These are phyloP conservation scores for Epizoanthus stellaris DNA, from an alignment of 92 coral and sea anemone genomes.

Conservation along the genomic window DNA sequence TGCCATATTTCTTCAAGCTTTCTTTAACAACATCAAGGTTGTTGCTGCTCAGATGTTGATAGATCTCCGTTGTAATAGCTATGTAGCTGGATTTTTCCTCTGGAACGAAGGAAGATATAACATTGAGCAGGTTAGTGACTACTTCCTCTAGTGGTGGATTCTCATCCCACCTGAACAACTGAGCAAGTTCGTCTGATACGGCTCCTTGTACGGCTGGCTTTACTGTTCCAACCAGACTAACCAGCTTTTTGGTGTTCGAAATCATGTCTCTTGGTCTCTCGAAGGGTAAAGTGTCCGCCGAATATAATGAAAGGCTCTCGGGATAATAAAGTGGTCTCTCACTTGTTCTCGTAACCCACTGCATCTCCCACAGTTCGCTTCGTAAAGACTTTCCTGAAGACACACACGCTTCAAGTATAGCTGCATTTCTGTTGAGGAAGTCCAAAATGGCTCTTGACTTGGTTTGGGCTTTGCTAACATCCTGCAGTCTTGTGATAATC, in stretches of 20 bases:
- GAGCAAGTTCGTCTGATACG: slow-evolving; percentile 35
- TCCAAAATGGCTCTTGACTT: slow-evolving; percentile 52
- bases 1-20: slow-evolving; percentile 9
- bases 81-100: slow-evolving; percentile 69
- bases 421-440: slow-evolving; percentile 29
- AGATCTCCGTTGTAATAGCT: slow-evolving; percentile 53
- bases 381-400: slow-evolving; percentile 24
- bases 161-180: slow-evolving; percentile 61
- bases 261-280: slow-evolving; percentile 62
- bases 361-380: slow-evolving; percentile 29
- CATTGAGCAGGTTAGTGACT: slow-evolving; percentile 52
- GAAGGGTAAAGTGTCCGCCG: slow-evolving; percentile 10
- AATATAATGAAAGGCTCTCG: slow-evolving; percentile 35
- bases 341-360: slow-evolving; percentile 62
- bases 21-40: neutral
- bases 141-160: slow-evolving; percentile 57
- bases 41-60: slow-evolving; percentile 42
- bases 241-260: slow-evolving; percentile 21
- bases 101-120: slow-evolving; percentile 43
- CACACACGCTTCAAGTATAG: slow-evolving; percentile 21
- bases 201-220: slow-evolving; percentile 44
- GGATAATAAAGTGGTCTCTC: slow-evolving; percentile 54
- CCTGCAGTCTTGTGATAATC: slow-evolving; percentile 26
- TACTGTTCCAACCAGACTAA: slow-evolving; percentile 62
- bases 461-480: slow-evolving; percentile 24